Percentiles rank a stretch among this genome's conserved stretches.
Evolutionary conservation across 2,113 vertebrate species (phyloP).

Genomic region (Strigops habroptila): DNA sequence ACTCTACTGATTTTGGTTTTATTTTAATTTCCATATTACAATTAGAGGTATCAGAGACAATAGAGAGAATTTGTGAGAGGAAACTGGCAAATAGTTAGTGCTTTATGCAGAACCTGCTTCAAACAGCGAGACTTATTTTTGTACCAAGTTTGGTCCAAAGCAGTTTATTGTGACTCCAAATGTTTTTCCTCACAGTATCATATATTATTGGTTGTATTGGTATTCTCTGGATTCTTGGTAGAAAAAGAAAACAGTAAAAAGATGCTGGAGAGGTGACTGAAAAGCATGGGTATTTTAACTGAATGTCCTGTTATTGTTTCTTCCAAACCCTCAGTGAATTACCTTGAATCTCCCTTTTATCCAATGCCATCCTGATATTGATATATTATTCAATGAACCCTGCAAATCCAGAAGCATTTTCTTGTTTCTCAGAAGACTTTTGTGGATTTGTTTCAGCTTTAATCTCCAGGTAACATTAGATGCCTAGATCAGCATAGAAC

Average conservation of each 20-base stretch:
- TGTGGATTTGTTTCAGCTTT: background rate
- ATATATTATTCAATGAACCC: background rate
- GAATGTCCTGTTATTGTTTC: background rate
- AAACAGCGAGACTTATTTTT: background rate
- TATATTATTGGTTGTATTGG: background rate
- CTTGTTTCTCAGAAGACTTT: background rate
- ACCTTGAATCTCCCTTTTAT: background rate
- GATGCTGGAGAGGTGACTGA: background rate
- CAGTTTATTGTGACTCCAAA: background rate
- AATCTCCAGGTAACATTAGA: background rate
- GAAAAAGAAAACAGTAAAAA: background rate
- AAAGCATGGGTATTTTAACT: background rate
- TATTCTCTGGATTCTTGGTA: background rate
- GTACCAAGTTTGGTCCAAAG: background rate
- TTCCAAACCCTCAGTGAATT: background rate
- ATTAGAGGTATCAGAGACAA: background rate
- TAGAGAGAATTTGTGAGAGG: background rate
- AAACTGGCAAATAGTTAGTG: background rate
- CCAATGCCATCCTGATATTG: background rate
- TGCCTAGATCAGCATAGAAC: background rate
- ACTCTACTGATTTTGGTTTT: background rate
- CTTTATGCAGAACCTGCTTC: background rate
- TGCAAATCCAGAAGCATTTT: background rate
- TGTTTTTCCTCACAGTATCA: background rate
- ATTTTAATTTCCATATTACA: background rate